These are phyloP conservation scores for Arremon aurantiirostris DNA, from an alignment of 2,797 vertebrate species.

Conservation along the genomic window DNA sequence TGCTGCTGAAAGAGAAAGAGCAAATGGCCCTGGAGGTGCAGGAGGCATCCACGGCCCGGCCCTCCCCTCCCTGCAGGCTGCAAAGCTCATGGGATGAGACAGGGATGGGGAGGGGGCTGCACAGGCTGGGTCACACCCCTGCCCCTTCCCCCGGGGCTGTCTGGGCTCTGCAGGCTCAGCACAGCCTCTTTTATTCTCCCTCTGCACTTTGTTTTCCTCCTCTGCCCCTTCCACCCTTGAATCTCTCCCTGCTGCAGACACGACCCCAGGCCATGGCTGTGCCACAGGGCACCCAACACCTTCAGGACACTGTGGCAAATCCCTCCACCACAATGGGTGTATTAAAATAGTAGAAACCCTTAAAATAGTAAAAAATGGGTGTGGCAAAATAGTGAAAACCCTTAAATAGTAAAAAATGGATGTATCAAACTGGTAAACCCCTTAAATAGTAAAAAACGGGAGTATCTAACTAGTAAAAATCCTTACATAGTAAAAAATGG, in stretches of 20 bases:
- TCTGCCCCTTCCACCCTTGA: accelerated
- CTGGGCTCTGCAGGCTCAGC: neutral
- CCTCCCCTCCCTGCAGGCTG: neutral
- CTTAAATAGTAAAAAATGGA: neutral
- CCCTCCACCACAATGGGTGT: accelerated
- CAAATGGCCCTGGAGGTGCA: neutral
- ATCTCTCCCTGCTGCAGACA: accelerated
- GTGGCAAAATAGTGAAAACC: accelerated
- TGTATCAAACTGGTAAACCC: accelerated
- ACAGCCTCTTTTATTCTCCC: neutral
- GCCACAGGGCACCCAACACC: accelerated
- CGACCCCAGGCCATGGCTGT: accelerated
- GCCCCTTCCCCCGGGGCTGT: neutral
- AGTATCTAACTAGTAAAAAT: neutral
- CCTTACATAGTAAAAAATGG: too few relatives aligned
- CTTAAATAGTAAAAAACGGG: too few relatives aligned
- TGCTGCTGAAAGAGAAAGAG: slow-evolving; percentile 84
- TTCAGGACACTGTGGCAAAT: neutral
- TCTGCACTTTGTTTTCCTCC: neutral
- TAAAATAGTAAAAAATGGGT: neutral
- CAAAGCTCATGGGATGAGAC: neutral
- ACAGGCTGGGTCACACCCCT: accelerated
- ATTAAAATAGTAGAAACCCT: too few relatives aligned
- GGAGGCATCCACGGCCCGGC: neutral
- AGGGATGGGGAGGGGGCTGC: accelerated